Conservation (phyloP, 2,113 vertebrate species). For the Philantomba maxwellii region DNA sequence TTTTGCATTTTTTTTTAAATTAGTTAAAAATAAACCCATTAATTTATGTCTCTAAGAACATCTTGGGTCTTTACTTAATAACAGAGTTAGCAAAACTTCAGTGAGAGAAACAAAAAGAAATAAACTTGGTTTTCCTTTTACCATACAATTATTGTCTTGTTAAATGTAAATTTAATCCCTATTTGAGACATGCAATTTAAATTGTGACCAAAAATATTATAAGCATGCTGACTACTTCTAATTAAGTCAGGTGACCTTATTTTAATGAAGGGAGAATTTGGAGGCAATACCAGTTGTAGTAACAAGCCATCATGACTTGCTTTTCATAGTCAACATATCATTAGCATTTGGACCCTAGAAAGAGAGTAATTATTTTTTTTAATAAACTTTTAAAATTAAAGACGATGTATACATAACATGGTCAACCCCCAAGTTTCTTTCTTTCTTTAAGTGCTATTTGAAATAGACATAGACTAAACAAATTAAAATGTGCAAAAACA, state of each 20-base stretch:
- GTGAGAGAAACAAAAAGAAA: constrained; percentile 55
- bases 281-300: constrained; percentile 14
- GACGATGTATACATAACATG: not conserved
- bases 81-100: constrained; percentile 41
- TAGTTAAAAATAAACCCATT: constrained; percentile 57
- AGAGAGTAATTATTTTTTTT: constrained; percentile 49
- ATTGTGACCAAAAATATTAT: constrained; percentile 63
- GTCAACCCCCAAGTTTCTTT: not conserved
- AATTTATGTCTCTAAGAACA: constrained; percentile 52
- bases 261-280: constrained; percentile 61
- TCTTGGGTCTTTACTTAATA: constrained; percentile 53
- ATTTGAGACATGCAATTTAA: constrained; percentile 56
- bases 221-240: constrained; percentile 42
- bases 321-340: constrained; percentile 53
- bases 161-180: constrained; percentile 62
- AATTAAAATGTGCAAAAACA: constrained; percentile 82
- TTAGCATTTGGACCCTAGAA: constrained; percentile 51
- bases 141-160: constrained; percentile 59
- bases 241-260: constrained; percentile 61
- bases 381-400: constrained; percentile 40
- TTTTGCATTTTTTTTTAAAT: not conserved
- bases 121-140: constrained; percentile 56
- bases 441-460: constrained; percentile 68
- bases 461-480: constrained; percentile 88
- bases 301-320: constrained; percentile 48